Evolutionary conservation across 2,113 vertebrate species (phyloP).

Genomic region (Eptesicus fuscus): DNA sequence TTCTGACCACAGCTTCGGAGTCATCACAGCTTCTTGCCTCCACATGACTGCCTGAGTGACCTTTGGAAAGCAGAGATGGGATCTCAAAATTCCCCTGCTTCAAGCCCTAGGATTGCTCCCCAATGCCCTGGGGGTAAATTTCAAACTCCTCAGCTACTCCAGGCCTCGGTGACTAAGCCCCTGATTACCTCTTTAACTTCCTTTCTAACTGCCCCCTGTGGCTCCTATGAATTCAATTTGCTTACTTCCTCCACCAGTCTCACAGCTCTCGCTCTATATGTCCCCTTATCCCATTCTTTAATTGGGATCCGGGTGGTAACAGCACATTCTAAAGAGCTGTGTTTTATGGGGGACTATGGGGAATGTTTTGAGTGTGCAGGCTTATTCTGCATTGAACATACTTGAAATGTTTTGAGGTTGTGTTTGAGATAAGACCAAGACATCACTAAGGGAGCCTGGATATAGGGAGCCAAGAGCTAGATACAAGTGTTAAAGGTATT

Average conservation of each 20-base stretch:
- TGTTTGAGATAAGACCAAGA: constrained; percentile 25
- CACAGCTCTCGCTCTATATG: background rate
- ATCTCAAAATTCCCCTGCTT: background rate
- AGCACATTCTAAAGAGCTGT: background rate
- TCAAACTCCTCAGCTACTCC: background rate
- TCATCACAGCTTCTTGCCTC: background rate
- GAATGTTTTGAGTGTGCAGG: background rate
- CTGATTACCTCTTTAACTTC: background rate
- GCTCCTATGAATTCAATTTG: background rate
- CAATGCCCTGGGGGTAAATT: background rate
- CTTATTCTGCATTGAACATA: constrained; percentile 4
- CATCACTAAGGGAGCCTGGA: background rate
- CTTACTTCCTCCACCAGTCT: background rate
- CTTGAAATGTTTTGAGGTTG: background rate
- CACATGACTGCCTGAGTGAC: background rate
- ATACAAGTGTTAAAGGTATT: background rate
- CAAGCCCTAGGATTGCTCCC: background rate
- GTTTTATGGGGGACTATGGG: background rate
- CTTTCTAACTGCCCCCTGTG: background rate
- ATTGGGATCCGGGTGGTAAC: background rate
- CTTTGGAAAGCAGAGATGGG: background rate
- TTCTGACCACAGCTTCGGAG: background rate
- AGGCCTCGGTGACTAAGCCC: background rate
- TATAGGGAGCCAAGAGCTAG: background rate
- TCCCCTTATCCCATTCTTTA: background rate